Conservation (phyloP, 2,113 vertebrate species). For the Megalops atlanticus region DNA sequence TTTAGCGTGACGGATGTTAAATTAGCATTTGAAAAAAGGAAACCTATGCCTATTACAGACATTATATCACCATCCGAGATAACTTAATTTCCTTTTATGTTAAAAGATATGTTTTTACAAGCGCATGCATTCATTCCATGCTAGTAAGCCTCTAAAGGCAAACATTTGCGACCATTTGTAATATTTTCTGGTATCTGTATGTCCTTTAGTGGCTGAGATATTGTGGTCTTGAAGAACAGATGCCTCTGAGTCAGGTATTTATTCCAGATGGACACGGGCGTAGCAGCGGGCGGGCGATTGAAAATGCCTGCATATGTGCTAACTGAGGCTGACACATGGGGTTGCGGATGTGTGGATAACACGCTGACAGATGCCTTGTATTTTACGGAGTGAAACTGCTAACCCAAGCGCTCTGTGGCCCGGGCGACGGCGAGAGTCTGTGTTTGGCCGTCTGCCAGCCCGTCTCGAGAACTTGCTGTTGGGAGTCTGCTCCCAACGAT, state of each 20-base stretch:
- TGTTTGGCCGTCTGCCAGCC: neutral
- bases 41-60: neutral
- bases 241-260: neutral
- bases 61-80: neutral
- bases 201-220: neutral
- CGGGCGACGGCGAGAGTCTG: neutral
- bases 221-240: neutral
- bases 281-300: neutral
- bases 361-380: constrained; percentile 12
- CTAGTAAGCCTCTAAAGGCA: neutral
- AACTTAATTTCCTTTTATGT: neutral
- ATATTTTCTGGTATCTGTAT: neutral
- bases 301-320: constrained; percentile 4
- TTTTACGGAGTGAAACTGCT: constrained; percentile 15
- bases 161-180: neutral
- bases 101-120: too few species aligned
- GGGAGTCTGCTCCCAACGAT: constrained; percentile 36
- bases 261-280: constrained; percentile 6
- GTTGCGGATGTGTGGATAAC: neutral
- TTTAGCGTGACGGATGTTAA: constrained; percentile 21
- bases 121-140: too few species aligned
- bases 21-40: constrained; percentile 2
- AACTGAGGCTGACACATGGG: neutral
- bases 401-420: neutral
- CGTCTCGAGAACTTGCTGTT: constrained; percentile 1